These are phyloP conservation scores for Drosophila subsilvestris DNA, from an alignment of 2,888 invertebrate genomes.

Conservation along the genomic window DNA sequence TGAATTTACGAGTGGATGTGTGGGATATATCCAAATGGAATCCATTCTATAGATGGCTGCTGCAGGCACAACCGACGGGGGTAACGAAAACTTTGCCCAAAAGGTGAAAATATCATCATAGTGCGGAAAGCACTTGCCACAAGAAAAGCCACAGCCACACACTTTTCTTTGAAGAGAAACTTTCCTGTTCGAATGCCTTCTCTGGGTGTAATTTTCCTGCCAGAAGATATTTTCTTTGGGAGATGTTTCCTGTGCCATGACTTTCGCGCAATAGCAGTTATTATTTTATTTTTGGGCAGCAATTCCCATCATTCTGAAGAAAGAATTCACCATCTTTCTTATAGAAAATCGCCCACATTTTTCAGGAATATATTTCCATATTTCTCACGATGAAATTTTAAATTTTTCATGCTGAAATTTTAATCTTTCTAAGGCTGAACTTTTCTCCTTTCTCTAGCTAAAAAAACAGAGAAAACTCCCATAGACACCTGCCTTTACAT, in stretches of 20 bases:
- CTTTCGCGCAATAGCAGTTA: too few relatives aligned
- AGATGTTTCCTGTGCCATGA: too few relatives aligned
- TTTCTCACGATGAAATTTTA: background rate
- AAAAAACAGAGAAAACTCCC: background rate
- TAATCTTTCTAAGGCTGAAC: too few relatives aligned
- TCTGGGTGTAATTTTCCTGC: too few relatives aligned
- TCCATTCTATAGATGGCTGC: background rate
- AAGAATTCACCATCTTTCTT: background rate
- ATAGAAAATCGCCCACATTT: too few relatives aligned
- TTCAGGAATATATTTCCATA: background rate
- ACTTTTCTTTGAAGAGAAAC: too few relatives aligned
- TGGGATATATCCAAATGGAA: slow-evolving; percentile 1
- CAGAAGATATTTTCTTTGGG: too few relatives aligned
- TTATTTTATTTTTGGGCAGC: background rate
- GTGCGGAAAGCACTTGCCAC: background rate
- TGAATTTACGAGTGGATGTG: background rate
- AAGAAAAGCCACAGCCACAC: background rate
- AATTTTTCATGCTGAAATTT: too few relatives aligned
- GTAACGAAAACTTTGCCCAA: background rate
- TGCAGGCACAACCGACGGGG: background rate
- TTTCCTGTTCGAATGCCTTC: too few relatives aligned
- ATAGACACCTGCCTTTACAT: slow-evolving; percentile 28
- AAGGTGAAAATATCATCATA: background rate
- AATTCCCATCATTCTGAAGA: background rate
- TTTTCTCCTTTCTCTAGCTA: background rate